Base-by-base conservation (phyloP, 1,140 invertebrate species). In the Mizuhopecten yessoensis region DNA sequence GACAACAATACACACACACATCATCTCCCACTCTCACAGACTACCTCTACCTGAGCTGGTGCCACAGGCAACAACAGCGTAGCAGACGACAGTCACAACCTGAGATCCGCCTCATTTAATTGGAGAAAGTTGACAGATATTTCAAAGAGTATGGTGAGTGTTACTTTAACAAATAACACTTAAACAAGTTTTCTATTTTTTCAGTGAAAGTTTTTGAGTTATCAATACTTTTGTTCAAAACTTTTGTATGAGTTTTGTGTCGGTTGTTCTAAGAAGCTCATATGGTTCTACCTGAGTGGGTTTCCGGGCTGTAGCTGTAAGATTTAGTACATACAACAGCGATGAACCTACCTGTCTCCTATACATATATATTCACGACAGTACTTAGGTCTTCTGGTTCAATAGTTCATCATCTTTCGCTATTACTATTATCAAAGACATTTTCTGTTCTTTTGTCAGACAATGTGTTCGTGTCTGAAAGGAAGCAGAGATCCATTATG, bases 1-100 rank as follows among this genome's bases (percentile, higher is more conserved):
- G 57, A 75, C 57, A 75, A 75, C 57, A 75, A 75, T 75, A 75
- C 57, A 75, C 57, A 75, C 57, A 75, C 57, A 75, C 57, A 75
- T 29, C 23, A 29, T 29, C 5, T 39, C 36, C 13, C 36, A 39
- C 36, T 39, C 36, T 39, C 57, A 29, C 57, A 75, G 57, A 75
- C 9, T 39, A 39, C 36, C 13, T 39, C 57, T 75, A 75, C 57
- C 57, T 75, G 45, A 20, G 45, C 45, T 20, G 57, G 57, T 75
- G 57, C 57, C 57, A 75, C 57, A 29, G 57, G 57, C 57, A n/a
- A 75, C 57, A 75, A 17, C 45, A 49, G 20, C 45, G 20, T 75
- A 75, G 57, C 57, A 75, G 57, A 75, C 57, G 57, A 75, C 57
- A 49, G 45, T 49, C 45, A 75, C n/a, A 75, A 75, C 29, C 23